phyloP scores from a whole-genome alignment of 2,888 invertebrate genomes.

The Mythimna ferrago region DNA sequence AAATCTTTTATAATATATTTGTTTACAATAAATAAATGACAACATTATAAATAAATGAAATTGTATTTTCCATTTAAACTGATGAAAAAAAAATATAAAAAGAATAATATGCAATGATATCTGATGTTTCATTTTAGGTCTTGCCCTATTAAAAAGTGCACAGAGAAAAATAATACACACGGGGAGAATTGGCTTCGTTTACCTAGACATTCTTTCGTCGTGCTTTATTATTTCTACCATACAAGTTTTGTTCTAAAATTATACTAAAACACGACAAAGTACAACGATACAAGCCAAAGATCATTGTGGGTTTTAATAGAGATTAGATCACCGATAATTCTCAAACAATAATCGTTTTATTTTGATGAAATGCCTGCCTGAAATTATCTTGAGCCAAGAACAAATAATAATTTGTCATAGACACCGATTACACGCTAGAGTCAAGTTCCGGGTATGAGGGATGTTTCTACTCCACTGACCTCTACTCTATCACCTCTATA shows the following conservation, averaged over 20 bases:
- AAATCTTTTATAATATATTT: constrained; percentile 91
- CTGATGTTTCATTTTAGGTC: constrained; percentile 84
- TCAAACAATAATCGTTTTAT: background rate
- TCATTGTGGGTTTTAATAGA: background rate
- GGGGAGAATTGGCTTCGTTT: background rate
- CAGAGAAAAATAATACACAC: too few relatives aligned
- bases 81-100: constrained; percentile 91
- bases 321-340: background rate
- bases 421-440: background rate
- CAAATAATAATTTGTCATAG: background rate
- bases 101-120: constrained; percentile 90
- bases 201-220: constrained; percentile 3
- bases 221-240: background rate
- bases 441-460: background rate
- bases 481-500: too few relatives aligned
- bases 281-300: background rate
- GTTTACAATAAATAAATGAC: constrained; percentile 91
- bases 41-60: constrained; percentile 91
- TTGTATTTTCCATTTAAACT: constrained; percentile 91
- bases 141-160: constrained; percentile 21
- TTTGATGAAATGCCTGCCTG: background rate
- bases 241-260: too few relatives aligned
- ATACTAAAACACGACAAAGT: background rate
- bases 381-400: background rate
- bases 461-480: background rate